Evolutionary conservation across 2,888 invertebrate genomes (phyloP), one percentile per base, ranked within the genome.

Genomic region (Nesidiocoris tenuis): DNA sequence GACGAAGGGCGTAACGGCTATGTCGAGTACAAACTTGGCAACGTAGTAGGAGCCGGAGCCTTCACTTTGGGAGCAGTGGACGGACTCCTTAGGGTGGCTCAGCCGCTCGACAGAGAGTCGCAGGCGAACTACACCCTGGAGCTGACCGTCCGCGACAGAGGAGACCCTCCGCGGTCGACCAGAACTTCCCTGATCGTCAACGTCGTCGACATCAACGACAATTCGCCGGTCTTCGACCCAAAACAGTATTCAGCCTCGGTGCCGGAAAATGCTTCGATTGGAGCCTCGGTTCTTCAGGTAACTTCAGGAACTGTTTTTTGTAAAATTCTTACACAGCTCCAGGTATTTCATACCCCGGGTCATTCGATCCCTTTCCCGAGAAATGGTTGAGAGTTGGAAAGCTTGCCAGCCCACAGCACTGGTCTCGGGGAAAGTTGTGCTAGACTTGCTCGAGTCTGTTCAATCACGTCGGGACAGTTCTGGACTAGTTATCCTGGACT

Each of bases 201-300:
- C 80, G 89, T 96, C 78, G 85, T 93, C 67, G 95, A 95, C 83
- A 94, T 94, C 84, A 95, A 95, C 84, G 95, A 95, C 83, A 95
- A 95, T 82, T 91, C 92, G 78, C 95, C 95, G 0, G 89, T 93
- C 1, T 95, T 95, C 83, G 92, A 94, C 83, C 93, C 93, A 0
- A 91, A 92, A 82, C 94, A 94, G 82, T 96, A 95, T 83, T 93
- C 93, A 78, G 93, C 95, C 0, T 91, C 92, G 1, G 91, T 96
- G 25, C 92, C 94, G 0, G 97, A 97, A 85, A 95, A 96, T 84
- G 93, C 95, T n/a, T 92, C 93, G 80, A 93, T 96, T 80, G 97
- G 96, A 3, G 93, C 93, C 59, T 94, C 92, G 83, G 93, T 97
- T 0, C 84, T 96, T 57, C 93, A 94, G 87, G 92, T 91, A 84